Evolutionary conservation across 2,797 vertebrate genomes (phyloP).

Genomic region (Poecilia picta): DNA sequence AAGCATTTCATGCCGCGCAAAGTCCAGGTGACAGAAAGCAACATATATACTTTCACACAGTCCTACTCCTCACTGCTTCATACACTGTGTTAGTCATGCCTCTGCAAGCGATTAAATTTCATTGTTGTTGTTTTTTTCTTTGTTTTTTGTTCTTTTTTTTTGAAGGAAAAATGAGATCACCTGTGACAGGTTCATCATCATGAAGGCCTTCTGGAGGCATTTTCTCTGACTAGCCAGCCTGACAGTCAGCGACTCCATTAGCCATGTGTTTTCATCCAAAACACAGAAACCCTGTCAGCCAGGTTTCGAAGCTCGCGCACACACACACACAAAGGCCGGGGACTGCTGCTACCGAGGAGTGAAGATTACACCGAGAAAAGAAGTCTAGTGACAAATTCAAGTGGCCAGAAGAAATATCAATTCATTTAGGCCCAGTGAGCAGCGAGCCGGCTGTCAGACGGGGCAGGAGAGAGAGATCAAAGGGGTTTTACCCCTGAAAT

Average conservation of each 20-base stretch:
- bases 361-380: conserved; percentile 75
- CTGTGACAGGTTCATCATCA: conserved; percentile 73
- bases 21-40: neutral
- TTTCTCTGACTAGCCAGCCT: conserved; percentile 51
- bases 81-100: conserved; percentile 43
- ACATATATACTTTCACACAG: neutral
- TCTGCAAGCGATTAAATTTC: conserved; percentile 40
- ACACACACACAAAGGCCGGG: conserved; percentile 30
- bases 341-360: conserved; percentile 54
- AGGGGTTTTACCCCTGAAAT: conserved; percentile 65
- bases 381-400: conserved; percentile 81
- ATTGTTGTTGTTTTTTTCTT: conserved; percentile 29
- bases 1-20: neutral
- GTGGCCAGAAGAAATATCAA: conserved; percentile 81
- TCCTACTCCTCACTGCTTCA: conserved; percentile 5
- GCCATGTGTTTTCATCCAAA: conserved; percentile 67
- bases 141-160: conserved; percentile 19
- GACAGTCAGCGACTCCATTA: conserved; percentile 69
- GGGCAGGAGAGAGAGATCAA: conserved; percentile 62
- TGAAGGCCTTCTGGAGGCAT: conserved; percentile 46
- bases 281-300: conserved; percentile 36
- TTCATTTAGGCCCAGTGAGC: conserved; percentile 79
- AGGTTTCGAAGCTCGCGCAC: conserved; percentile 47
- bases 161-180: conserved; percentile 58
- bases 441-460: conserved; percentile 72